Conservation (phyloP, 1,140 invertebrate species). For the Drosophila ogumai region DNA sequence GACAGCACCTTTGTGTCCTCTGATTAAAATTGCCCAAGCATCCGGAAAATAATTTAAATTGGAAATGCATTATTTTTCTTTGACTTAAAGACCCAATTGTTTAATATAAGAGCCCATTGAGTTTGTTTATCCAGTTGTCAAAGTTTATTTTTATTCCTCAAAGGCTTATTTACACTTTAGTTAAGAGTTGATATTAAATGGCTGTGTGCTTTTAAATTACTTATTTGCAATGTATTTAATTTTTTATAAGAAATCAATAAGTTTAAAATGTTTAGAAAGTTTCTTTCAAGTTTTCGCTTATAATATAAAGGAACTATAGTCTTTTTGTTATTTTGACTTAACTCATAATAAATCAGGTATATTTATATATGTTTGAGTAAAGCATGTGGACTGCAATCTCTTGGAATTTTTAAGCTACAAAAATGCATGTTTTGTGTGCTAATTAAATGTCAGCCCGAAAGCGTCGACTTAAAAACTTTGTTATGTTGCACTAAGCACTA, state of each 20-base stretch:
- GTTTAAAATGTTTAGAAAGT: too few relatives aligned
- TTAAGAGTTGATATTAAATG: background rate
- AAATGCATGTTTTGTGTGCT: conserved; percentile 49
- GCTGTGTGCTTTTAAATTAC: too few relatives aligned
- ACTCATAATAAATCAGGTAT: background rate
- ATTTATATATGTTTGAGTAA: background rate
- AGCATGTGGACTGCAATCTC: background rate
- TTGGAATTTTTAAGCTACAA: conserved; percentile 17
- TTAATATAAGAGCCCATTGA: too few relatives aligned
- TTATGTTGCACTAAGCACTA: conserved; percentile 27
- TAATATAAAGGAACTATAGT: too few relatives aligned
- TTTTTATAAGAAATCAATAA: too few relatives aligned
- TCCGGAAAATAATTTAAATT: conserved; percentile 23
- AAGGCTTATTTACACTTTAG: background rate
- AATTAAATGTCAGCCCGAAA: conserved; percentile 68
- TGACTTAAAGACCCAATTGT: background rate
- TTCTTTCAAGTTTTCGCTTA: too few relatives aligned
- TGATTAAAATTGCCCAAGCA: conserved; percentile 9
- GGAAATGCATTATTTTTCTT: background rate
- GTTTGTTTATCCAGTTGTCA: background rate
- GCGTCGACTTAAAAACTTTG: conserved; percentile 45
- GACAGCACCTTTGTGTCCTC: background rate
- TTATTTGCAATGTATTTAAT: too few relatives aligned
- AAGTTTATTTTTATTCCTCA: background rate
- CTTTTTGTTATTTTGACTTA: background rate